phyloP scores from a whole-genome alignment of 1,140 invertebrate species.

The Drosophila kurseongensis region DNA sequence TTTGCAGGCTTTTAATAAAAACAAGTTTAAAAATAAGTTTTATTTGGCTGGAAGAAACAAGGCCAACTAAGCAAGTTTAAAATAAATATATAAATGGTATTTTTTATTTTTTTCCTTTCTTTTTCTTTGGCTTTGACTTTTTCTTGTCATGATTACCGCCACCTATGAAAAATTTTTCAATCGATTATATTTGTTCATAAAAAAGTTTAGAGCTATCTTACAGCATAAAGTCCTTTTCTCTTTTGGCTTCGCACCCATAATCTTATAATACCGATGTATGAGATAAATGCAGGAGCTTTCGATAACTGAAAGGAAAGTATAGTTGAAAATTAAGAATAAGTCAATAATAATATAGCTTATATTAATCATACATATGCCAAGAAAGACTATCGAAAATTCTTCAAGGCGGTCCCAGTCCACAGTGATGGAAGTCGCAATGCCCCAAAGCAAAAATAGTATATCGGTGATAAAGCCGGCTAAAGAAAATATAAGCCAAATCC shows the following conservation, averaged over 20 bases:
- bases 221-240: constrained; percentile 15
- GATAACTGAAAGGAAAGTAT: constrained; percentile 32
- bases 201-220: neutral
- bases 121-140: constrained; percentile 22
- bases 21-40: constrained; percentile 8
- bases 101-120: constrained; percentile 24
- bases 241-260: constrained; percentile 20
- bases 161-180: neutral
- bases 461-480: constrained; percentile 50
- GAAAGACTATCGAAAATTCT: constrained; percentile 49
- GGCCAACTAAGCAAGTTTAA: neutral
- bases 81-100: neutral
- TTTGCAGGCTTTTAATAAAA: neutral
- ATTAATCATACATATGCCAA: constrained; percentile 51
- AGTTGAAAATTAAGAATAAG: neutral
- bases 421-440: constrained; percentile 35
- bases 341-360: neutral
- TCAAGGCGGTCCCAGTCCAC: constrained; percentile 49
- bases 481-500: constrained; percentile 61
- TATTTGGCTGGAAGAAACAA: constrained; percentile 6
- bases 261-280: constrained; percentile 47
- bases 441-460: constrained; percentile 50
- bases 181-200: too few species aligned
- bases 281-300: constrained; percentile 50
- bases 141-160: neutral